A percentile compares a stretch with the other conserved stretches of the same genome.
These are phyloP conservation scores for Yponomeuta sedellus DNA, from an alignment of 2,888 invertebrate species.

Conservation along the genomic window DNA sequence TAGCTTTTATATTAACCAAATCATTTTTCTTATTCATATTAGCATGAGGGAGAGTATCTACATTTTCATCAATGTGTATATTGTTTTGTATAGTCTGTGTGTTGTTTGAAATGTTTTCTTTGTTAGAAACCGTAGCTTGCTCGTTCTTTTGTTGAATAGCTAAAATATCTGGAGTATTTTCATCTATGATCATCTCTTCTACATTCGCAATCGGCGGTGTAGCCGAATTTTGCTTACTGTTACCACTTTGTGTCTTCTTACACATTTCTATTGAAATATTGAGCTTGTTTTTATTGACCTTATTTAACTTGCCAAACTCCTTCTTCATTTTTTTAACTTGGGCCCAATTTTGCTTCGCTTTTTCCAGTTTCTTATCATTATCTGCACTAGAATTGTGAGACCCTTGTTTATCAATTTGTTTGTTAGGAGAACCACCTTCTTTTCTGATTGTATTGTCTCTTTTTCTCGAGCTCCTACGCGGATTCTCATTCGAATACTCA, in stretches of 20 bases:
- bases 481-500: conserved; percentile 46
- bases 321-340: conserved; percentile 67
- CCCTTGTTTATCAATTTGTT: conserved; percentile 33
- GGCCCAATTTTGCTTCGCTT: conserved; percentile 53
- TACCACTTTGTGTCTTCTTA: conserved; percentile 45
- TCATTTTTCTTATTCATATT: conserved; percentile 13
- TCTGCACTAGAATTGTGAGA: conserved; percentile 38
- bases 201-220: not conserved
- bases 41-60: not conserved
- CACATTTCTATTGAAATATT: conserved; percentile 68
- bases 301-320: conserved; percentile 61
- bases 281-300: conserved; percentile 55
- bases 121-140: not conserved
- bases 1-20: conserved; percentile 17
- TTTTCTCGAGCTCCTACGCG: conserved; percentile 57
- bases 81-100: not conserved
- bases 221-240: conserved; percentile 24
- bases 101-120: not conserved
- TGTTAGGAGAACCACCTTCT: conserved; percentile 22
- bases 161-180: conserved; percentile 36
- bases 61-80: not conserved
- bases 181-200: conserved; percentile 38
- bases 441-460: conserved; percentile 36
- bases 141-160: not conserved
- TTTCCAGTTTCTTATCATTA: conserved; percentile 39